Base-by-base conservation (phyloP, 1,140 invertebrate species). In the Sipha flava region DNA sequence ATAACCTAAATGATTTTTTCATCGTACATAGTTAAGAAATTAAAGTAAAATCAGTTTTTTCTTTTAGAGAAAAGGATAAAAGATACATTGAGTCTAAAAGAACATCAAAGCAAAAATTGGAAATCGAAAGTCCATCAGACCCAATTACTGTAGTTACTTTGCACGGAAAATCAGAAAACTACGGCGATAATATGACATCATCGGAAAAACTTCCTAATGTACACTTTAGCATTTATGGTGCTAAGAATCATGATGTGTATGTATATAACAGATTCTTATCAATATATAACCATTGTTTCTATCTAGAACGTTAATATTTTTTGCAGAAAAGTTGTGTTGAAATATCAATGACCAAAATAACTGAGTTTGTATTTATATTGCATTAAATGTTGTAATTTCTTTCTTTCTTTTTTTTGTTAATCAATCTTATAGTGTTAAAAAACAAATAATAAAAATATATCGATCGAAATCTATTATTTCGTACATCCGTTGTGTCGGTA, bases 161-260 rank as follows among this genome's bases (percentile, higher is more conserved):
- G 21, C 52, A 77, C 0, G 73, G 73, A 16, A 52, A 77, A 40
- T n/a, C 73, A 37, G 73, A 77, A 77, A 37, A 57, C 7, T 43
- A 40, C 29, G n/a, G n/a, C n/a, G 7, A 2, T 57, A 16, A 34
- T 23, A 52, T 9, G 5, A 47, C 37, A 70, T 70, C 40, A 4
- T 0, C 10, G 21, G 73, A 77, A 57, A 77, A 54, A 43, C 14
- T 77, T 57, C 73, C 73, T 29, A 77, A 77, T 26, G 31, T 77
- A n/a, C 73, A 77, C 21, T 77, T 77, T 23, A 77, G 52, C 12
- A 77, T 77, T 49, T 77, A 59, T 18, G 73, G 73, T 37, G 34
- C 34, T 21, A 31, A 59, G 3, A 77, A 77, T 7, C 21, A 77
- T 59, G 73, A 77, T 6, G 52, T 77, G 73, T 77, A 77, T 47